Conservation (phyloP, 2,888 invertebrate species). For the Phortica magna region DNA sequence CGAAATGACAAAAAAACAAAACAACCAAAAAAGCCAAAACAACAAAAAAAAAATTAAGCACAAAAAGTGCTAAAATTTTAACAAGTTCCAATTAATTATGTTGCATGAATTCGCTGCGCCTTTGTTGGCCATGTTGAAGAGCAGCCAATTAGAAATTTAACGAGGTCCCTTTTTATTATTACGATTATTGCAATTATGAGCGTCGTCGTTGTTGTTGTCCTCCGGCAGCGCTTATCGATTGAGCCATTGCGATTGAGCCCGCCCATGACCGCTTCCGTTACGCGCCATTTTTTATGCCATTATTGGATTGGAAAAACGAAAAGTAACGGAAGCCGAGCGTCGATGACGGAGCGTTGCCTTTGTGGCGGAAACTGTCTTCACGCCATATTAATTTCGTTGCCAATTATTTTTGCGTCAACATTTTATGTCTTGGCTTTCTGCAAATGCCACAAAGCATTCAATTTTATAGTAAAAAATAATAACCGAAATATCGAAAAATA, state of each 20-base stretch:
- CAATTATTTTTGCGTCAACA: background rate
- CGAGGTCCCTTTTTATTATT: slow-evolving; percentile 4
- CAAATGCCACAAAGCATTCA: background rate
- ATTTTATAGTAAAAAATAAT: too few species aligned
- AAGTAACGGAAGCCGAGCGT: background rate
- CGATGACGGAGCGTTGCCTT: background rate
- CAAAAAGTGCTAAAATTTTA: background rate
- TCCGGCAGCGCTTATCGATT: background rate
- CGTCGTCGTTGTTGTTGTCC: background rate
- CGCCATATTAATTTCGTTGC: slow-evolving; percentile 7
- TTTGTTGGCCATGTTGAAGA: background rate
- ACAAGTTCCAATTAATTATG: slow-evolving; percentile 13
- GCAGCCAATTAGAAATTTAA: slow-evolving; percentile 21
- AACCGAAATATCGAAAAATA: too few species aligned
- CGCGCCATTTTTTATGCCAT: slow-evolving; percentile 4
- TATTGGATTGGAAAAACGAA: background rate
- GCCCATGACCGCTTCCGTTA: background rate
- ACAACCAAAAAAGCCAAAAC: background rate
- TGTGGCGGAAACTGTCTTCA: background rate
- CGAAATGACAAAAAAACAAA: background rate
- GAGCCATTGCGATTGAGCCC: background rate
- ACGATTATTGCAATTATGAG: background rate
- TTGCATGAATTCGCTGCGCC: background rate
- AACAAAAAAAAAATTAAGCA: background rate
- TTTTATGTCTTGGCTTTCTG: background rate